Evolutionary conservation across 2,113 vertebrate genomes (phyloP), one percentile per base, ranked within the genome.

Genomic region (Passer montanus): DNA sequence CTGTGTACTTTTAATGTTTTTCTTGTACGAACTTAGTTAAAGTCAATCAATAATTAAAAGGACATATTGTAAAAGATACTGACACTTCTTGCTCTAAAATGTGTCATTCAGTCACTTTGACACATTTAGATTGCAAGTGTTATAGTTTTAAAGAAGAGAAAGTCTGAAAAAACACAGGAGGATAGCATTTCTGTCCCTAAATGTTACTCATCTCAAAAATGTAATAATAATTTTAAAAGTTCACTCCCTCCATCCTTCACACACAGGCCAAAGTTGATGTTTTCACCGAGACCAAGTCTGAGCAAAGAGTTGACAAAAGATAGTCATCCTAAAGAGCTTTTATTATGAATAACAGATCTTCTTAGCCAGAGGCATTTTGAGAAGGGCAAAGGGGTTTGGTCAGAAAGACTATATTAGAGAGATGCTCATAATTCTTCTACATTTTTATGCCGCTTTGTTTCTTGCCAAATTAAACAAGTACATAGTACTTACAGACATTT

Each of bases 321-420:
- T 75, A 28, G 28, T 77, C n/a, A 68, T 63, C 53, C 84, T 60
- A 30, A 90, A 92, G 88, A 89, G 19, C 58, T 92, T 96, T 92
- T 60, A 67, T 95, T 67, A 9, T 49, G 67, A 89, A 33, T 58
- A 60, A 49, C 59, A 53, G 39, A 31, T 52, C 82, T 84, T 72
- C 28, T 44, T 84, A 91, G 94, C 94, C 83, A 59, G 72, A 69
- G 91, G 96, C 94, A 13, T 62, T 95, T 94, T 87, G 31, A 63
- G 50, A 94, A 92, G 74, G 69, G 63, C 88, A 83, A 15, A 23
- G 46, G 11, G 4, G 10, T 67, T 91, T 1, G 0, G 49, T 50
- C 33, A 69, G 62, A 94, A 93, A 81, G 30, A 52, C 63, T 64
- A 33, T 70, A 53, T 35, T 86, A 58, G 6, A 70, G 62, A 80